Evolutionary conservation across 2,888 invertebrate species (phyloP), one percentile per base, ranked within the genome.

Genomic region (Miltochrista miniata): DNA sequence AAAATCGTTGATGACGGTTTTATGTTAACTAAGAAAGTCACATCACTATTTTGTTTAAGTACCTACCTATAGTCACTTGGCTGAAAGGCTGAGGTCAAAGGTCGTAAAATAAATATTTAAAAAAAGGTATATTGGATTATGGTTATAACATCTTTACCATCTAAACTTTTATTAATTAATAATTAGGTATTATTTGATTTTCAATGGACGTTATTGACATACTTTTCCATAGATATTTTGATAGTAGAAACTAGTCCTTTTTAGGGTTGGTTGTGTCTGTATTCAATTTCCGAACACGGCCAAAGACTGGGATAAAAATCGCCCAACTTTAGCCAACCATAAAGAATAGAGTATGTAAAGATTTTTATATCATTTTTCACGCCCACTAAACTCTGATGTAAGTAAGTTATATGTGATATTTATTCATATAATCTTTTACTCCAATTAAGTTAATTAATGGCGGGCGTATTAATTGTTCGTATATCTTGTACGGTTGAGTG

Each of bases 371-470:
- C 60, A 68, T 80, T 76, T 81, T 81, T 77, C 74, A 76, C 74
- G 74, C 69, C 61, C 72, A 69, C 70, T 72, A 72, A 72, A 65
- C 74, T 64, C 70, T 66, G 68, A 74, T 73, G 70, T 68, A 70
- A 75, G 74, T 72, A 76, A 73, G 60, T 63, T 64, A 72, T 61
- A 64, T 64, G 64, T 70, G 71, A 82, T 85, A 79, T 85, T 85
- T 81, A 85, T 84, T 79, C 76, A 76, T 74, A 80, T 80, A 81
- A 83, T 80, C 79, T 79, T 72, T 78, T 72, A 74, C 70, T 78
- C 84, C 85, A 88, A 89, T 88, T 87, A 88, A 82, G 72, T 78
- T 77, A 76, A 76, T 77, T 81, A 79, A 79, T 75, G 64, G 74
- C 68, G 65, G 68, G 74, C 70, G 74, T 77, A 84, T 85, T 86